These are phyloP conservation scores for Orbicella faveolata DNA, from an alignment of 64 coral and sea anemone genomes.

Conservation along the genomic window DNA sequence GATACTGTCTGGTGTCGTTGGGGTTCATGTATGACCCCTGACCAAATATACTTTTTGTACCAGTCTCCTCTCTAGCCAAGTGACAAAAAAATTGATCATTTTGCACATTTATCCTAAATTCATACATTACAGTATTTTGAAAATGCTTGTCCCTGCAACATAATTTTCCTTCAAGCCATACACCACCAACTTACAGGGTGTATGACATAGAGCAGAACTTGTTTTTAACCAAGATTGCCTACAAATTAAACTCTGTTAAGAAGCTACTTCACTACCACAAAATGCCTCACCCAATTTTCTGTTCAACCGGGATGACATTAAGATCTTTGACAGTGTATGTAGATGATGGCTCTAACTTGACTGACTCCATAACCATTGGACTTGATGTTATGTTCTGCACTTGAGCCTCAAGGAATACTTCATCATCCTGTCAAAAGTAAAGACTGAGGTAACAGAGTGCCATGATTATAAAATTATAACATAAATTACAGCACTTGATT, in stretches of 20 bases:
- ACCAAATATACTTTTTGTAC: conserved; percentile 66
- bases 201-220: too few relatives aligned
- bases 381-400: conserved; percentile 98
- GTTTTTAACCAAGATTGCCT: too few relatives aligned
- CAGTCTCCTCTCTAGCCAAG: conserved; percentile 51
- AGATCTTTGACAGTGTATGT: conserved; percentile 76
- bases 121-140: too few relatives aligned
- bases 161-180: too few relatives aligned
- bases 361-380: conserved; percentile 96
- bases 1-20: conserved; percentile 91
- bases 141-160: too few relatives aligned
- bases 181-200: too few relatives aligned
- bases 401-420: conserved; percentile 91
- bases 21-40: conserved; percentile 83
- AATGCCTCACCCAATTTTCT: neutral
- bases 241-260: too few relatives aligned
- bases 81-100: too few relatives aligned
- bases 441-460: neutral
- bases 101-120: too few relatives aligned
- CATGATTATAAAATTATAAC: neutral
- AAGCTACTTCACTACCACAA: neutral
- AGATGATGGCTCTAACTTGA: conserved; percentile 84
- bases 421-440: conserved; percentile 67
- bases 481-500: too few relatives aligned
- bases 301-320: conserved; percentile 48